Base-by-base conservation (phyloP, 2,888 invertebrate genomes). In the Ectemnius lituratus region DNA sequence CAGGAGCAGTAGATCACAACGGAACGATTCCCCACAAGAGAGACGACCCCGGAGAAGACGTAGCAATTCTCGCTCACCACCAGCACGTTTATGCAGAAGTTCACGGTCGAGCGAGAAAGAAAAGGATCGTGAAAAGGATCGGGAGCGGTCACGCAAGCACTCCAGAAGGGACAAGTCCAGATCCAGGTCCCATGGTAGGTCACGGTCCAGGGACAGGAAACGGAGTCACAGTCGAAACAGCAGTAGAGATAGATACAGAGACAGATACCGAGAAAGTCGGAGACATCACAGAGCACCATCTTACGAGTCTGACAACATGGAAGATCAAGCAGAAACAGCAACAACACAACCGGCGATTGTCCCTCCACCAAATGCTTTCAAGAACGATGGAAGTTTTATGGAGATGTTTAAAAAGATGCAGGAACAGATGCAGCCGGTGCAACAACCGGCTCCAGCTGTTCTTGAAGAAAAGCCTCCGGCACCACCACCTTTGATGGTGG, bases 341-440 rank as follows among this genome's bases (percentile, higher is more conserved):
- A 37, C 69, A 4, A 56, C 70, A 6, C 85, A 84, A 37, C 76
- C 82, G 0, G 49, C 80, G 2, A 64, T 76, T 11, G 77, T 85
- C 5, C 93, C 93, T 14, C 88, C 92, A 28, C 91, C 93, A 47
- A 94, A 96, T 86, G 94, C 94, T 0, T 96, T 96, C 86, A 96
- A 96, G 88, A 97, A 97, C 90, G 97, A 97, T 88, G 97, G 97
- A 2, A 96, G 96, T 78, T 97, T 97, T 88, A 92, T 97, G 86
- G 97, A 97, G 90, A 95, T 97, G 94, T 97, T 97, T 86, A 97
- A 97, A 91, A 96, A 96, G 89, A 95, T 97, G 96, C 96, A 96
- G 86, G 95, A 95, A 70, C 86, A 88, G 67, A 86, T 88, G 86
- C 85, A 86, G 70, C 90, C 91, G 28, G 89, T 90, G 75, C 81